These are phyloP conservation scores for Phenganax subtilis DNA, from an alignment of 92 coral and sea anemone genomes.

Conservation along the genomic window DNA sequence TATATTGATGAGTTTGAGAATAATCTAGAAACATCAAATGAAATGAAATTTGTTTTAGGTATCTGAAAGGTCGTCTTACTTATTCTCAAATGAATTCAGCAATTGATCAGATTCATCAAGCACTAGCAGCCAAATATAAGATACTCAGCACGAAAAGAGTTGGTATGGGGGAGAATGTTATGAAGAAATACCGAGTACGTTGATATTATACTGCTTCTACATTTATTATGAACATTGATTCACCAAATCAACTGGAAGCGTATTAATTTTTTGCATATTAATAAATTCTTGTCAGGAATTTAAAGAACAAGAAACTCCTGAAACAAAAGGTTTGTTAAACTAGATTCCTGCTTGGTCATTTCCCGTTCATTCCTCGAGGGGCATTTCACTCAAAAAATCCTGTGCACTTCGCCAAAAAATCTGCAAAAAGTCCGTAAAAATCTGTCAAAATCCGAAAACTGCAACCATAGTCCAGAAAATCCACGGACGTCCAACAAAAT, in stretches of 20 bases:
- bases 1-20: not conserved
- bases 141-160: constrained; percentile 80
- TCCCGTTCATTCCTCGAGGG: not conserved
- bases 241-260: not conserved
- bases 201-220: not conserved
- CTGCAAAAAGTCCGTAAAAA: too few relatives aligned
- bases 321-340: constrained; percentile 63
- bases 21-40: not conserved
- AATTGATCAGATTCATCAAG: constrained; percentile 81
- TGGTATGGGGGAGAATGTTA: constrained; percentile 88
- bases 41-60: constrained; percentile 44
- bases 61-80: constrained; percentile 75
- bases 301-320: constrained; percentile 83
- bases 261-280: not conserved
- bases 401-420: too few relatives aligned
- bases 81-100: constrained; percentile 79
- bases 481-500: too few relatives aligned
- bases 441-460: not conserved
- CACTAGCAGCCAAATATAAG: constrained; percentile 71
- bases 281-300: constrained; percentile 58
- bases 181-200: constrained; percentile 86
- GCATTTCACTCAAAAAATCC: too few relatives aligned
- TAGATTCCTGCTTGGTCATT: not conserved
- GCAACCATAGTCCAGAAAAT: not conserved
- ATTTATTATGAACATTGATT: not conserved